Evolutionary conservation across 2,888 invertebrate species (phyloP).

Genomic region (Prostheceraeus crozeri): DNA sequence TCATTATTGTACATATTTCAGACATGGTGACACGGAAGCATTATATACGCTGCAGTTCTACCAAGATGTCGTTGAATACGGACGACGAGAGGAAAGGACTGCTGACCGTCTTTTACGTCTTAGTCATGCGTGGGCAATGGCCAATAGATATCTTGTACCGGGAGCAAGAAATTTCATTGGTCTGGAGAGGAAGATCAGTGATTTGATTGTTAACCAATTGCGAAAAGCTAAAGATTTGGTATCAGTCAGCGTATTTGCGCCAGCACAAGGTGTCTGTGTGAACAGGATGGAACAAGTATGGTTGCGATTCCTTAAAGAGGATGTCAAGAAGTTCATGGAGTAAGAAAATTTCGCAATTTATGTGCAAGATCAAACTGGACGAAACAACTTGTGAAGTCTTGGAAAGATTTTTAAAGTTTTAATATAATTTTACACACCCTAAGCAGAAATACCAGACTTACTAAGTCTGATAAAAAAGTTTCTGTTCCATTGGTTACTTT

Average conservation of each 20-base stretch:
- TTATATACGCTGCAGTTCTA: slow-evolving; percentile 24
- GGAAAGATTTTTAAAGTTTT: too few species aligned
- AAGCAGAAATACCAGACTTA: too few species aligned
- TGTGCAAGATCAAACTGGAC: too few species aligned
- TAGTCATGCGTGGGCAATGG: slow-evolving; percentile 53
- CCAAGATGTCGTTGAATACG: slow-evolving; percentile 54
- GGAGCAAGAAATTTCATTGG: background rate
- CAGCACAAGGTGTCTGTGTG: slow-evolving; percentile 46
- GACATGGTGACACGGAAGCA: slow-evolving; percentile 42
- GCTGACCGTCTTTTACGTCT: slow-evolving; percentile 52
- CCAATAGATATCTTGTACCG: slow-evolving; percentile 48
- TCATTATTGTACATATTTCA: slow-evolving; percentile 37
- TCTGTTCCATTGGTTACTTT: too few species aligned
- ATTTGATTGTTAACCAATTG: slow-evolving; percentile 45
- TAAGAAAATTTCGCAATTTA: slow-evolving; percentile 45
- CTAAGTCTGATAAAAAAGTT: too few species aligned
- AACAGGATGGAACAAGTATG: slow-evolving; percentile 48
- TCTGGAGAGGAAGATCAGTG: slow-evolving; percentile 41
- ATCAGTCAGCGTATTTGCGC: slow-evolving; percentile 47
- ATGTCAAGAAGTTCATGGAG: slow-evolving; percentile 54
- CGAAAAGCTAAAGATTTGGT: slow-evolving; percentile 49
- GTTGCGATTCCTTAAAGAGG: slow-evolving; percentile 53
- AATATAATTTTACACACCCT: too few species aligned
- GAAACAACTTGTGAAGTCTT: too few species aligned
- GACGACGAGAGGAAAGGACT: slow-evolving; percentile 48